A percentile compares a stretch with the other conserved stretches of the same genome.
Conservation (phyloP, 2,888 invertebrate genomes). For the Leptogaster cylindrica region DNA sequence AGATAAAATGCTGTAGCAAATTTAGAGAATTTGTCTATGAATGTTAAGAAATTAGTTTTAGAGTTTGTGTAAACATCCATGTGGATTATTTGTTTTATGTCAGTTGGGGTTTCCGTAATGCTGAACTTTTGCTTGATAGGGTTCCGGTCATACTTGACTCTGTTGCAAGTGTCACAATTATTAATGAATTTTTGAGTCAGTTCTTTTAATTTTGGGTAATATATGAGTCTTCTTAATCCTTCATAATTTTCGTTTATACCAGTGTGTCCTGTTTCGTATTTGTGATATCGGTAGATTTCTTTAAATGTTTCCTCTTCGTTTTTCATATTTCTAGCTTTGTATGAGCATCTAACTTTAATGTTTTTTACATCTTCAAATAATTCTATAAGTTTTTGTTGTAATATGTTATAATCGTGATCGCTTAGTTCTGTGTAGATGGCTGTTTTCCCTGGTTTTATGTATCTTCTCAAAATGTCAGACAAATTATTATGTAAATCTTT, state of each 20-base stretch:
- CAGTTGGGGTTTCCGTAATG: not conserved
- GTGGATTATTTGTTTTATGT: slow-evolving; percentile 38
- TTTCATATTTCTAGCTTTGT: slow-evolving; percentile 2
- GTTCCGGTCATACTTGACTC: slow-evolving; percentile 22
- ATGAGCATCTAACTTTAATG: slow-evolving; percentile 1
- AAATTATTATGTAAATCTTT: slow-evolving; percentile 28
- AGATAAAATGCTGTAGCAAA: slow-evolving; percentile 45
- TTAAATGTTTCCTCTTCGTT: slow-evolving; percentile 4
- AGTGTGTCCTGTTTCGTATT: slow-evolving; percentile 20
- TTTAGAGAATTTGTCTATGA: slow-evolving; percentile 43
- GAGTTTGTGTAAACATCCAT: slow-evolving; percentile 14
- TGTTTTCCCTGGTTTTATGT: not conserved
- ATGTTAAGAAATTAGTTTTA: not conserved
- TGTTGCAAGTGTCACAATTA: slow-evolving; percentile 23
- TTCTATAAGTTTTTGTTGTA: slow-evolving; percentile 5
- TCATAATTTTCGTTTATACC: slow-evolving; percentile 28
- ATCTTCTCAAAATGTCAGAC: too few species aligned
- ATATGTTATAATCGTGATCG: not conserved
- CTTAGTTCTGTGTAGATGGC: not conserved
- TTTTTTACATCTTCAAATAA: not conserved
- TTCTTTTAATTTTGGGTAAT: not conserved
- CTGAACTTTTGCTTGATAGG: slow-evolving; percentile 8
- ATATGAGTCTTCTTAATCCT: not conserved
- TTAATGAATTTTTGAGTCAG: slow-evolving; percentile 19
- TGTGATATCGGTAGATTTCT: not conserved